These are phyloP conservation scores for Trachops cirrhosus DNA, from an alignment of 2,797 vertebrate genomes.

Conservation along the genomic window DNA sequence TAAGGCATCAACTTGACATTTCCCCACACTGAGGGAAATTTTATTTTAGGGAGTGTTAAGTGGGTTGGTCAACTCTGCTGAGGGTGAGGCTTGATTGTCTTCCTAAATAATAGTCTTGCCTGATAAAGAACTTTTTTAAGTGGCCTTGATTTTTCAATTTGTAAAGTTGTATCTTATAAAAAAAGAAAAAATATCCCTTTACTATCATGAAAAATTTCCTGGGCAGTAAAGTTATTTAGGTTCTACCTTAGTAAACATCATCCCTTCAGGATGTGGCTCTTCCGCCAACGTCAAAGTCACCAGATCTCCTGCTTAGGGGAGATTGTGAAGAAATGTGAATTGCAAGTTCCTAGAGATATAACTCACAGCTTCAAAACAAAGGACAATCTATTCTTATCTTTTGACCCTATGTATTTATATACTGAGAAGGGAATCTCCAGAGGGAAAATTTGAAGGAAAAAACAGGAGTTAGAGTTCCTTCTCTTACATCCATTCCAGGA, in stretches of 20 bases:
- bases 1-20: neutral
- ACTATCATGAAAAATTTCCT: neutral
- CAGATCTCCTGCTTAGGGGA: neutral
- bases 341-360: neutral
- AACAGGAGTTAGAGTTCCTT: neutral
- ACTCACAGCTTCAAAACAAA: neutral
- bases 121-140: neutral
- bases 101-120: neutral
- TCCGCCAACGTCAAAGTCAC: too few relatives aligned
- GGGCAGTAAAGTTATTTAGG: neutral
- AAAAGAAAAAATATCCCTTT: neutral
- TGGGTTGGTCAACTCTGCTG: neutral
- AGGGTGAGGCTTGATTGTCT: neutral
- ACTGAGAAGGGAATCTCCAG: neutral
- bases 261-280: too few relatives aligned
- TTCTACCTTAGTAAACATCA: neutral
- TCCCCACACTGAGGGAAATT: neutral
- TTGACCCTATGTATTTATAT: neutral
- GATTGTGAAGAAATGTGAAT: neutral
- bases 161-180: neutral
- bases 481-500: neutral
- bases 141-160: neutral
- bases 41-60: neutral
- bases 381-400: neutral
- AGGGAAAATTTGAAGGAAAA: neutral